These are phyloP conservation scores for Gallinago nigripennis DNA, from an alignment of 2,797 vertebrate genomes.

Conservation along the genomic window DNA sequence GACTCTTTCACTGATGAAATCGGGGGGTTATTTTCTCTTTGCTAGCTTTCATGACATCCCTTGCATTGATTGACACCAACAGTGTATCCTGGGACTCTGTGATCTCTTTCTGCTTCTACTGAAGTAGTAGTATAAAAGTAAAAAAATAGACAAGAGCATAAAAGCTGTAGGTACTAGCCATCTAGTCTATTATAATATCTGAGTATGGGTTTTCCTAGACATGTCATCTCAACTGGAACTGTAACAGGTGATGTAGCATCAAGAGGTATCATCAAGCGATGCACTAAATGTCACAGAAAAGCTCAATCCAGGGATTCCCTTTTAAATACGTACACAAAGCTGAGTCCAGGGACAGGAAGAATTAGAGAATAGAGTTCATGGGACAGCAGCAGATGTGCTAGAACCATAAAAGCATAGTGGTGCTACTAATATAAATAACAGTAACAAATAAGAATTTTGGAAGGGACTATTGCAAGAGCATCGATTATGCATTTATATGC, in stretches of 20 bases:
- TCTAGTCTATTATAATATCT: background rate
- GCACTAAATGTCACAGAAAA: background rate
- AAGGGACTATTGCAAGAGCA: background rate
- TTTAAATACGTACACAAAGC: background rate
- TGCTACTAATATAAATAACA: background rate
- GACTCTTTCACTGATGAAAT: background rate
- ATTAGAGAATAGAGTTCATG: background rate
- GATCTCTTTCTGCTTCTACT: background rate
- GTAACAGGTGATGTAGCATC: background rate
- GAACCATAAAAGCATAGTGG: background rate
- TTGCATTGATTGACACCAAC: too few relatives aligned
- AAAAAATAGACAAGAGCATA: background rate
- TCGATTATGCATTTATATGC: background rate
- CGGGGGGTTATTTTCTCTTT: background rate
- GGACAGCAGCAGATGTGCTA: background rate
- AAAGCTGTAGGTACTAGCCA: background rate
- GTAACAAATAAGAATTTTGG: background rate
- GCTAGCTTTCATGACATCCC: background rate
- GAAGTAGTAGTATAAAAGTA: background rate
- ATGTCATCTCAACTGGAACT: background rate
- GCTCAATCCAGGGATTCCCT: background rate
- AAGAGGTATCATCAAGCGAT: background rate
- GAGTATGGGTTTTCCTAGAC: background rate
- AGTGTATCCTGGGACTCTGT: background rate
- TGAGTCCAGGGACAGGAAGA: background rate